These are phyloP conservation scores for Phrynocephalus versicolor DNA, from an alignment of 2,113 vertebrate genomes.

Conservation along the genomic window DNA sequence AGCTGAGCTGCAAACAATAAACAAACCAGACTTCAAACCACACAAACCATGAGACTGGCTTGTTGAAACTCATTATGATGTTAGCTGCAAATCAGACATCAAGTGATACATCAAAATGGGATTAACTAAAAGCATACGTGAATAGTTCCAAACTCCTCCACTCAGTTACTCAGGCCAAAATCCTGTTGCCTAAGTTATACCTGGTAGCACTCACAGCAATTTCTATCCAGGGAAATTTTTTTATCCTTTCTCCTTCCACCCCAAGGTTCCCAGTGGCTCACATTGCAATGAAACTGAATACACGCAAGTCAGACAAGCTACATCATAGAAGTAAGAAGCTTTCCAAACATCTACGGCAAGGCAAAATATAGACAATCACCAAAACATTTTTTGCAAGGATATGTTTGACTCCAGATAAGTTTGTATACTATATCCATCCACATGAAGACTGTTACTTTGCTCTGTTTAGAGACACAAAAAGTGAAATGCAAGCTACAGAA, in stretches of 20 bases:
- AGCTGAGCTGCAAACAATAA: neutral
- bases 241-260: too few species aligned
- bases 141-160: too few species aligned
- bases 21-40: neutral
- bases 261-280: too few species aligned
- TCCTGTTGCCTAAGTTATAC: too few species aligned
- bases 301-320: too few species aligned
- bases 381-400: neutral
- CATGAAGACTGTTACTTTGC: neutral
- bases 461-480: neutral
- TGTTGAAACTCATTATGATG: neutral
- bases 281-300: too few species aligned
- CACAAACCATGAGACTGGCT: neutral
- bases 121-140: neutral
- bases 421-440: conserved; percentile 14
- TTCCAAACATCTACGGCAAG: neutral
- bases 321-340: too few species aligned
- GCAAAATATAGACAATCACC: conserved; percentile 17
- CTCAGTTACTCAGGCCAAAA: neutral
- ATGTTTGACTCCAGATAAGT: neutral
- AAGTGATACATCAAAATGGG: neutral
- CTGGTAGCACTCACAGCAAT: too few species aligned
- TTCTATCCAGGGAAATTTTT: too few species aligned
- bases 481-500: conserved; percentile 18
- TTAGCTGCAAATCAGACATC: neutral